A percentile compares a stretch with the other conserved stretches of the same genome.
phyloP scores from a whole-genome alignment of 2,888 invertebrate genomes.

The Macrosoma leucophasiata region DNA sequence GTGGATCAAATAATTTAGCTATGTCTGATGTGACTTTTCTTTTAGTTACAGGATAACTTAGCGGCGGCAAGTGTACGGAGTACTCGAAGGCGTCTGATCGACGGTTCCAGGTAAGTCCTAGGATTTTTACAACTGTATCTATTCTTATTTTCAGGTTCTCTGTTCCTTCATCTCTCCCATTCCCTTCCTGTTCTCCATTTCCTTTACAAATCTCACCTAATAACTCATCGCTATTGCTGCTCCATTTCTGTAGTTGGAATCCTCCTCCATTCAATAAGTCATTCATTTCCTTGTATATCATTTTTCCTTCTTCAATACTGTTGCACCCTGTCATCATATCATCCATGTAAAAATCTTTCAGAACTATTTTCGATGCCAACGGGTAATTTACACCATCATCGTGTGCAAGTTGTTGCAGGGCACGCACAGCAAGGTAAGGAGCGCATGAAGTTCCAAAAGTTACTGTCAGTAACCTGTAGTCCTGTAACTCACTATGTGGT shows the following conservation, averaged over 20 bases:
- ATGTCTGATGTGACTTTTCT: slow-evolving; percentile 22
- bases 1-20: slow-evolving; percentile 21
- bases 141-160: slow-evolving; percentile 14
- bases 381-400: slow-evolving; percentile 19
- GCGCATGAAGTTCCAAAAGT: slow-evolving; percentile 19
- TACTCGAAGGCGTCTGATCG: slow-evolving; percentile 21
- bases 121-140: slow-evolving; percentile 18
- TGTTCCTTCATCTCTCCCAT: slow-evolving; percentile 4
- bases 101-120: slow-evolving; percentile 25
- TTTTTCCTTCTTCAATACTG: slow-evolving; percentile 14
- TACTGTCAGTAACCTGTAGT: slow-evolving; percentile 11
- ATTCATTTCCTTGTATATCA: slow-evolving; percentile 21
- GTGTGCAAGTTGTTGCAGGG: slow-evolving; percentile 16
- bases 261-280: slow-evolving; percentile 20
- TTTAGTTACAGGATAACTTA: slow-evolving; percentile 19
- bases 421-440: slow-evolving; percentile 17
- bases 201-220: slow-evolving; percentile 1
- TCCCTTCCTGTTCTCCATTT: slow-evolving; percentile 4
- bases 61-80: slow-evolving; percentile 17
- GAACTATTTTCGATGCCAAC: slow-evolving; percentile 10
- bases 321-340: slow-evolving; percentile 23
- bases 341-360: slow-evolving; percentile 21
- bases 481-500: slow-evolving; percentile 4
- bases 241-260: slow-evolving; percentile 21
- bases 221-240: slow-evolving; percentile 10